phyloP scores from a whole-genome alignment of 2,113 vertebrate species.

The Leucosticte australis region DNA sequence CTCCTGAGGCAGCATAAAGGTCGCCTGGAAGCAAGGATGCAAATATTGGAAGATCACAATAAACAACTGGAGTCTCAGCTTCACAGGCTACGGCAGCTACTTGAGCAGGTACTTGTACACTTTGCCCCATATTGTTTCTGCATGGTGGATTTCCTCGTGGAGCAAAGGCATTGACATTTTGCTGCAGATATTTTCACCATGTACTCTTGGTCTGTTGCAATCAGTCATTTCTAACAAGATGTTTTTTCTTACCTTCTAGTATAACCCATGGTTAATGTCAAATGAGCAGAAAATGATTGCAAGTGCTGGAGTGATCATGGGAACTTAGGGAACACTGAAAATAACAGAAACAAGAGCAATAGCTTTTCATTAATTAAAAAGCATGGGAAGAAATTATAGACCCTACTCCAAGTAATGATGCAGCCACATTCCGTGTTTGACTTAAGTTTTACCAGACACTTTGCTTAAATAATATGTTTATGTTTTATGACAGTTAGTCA shows the following conservation, averaged over 20 bases:
- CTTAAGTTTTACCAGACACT: neutral
- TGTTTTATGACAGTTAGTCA: neutral
- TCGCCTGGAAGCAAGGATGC: slow-evolving; percentile 94
- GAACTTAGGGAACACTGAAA: neutral
- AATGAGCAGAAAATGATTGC: neutral
- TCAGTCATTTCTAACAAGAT: neutral
- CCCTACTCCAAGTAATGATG: neutral
- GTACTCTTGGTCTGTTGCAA: neutral
- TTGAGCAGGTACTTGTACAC: slow-evolving; percentile 86
- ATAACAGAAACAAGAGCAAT: neutral
- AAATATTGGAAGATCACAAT: slow-evolving; percentile 97
- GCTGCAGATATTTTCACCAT: neutral
- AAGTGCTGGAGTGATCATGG: neutral
- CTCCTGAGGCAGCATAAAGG: slow-evolving; percentile 96
- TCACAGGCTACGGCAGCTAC: slow-evolving; percentile 89
- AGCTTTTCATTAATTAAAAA: neutral
- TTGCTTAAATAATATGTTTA: neutral
- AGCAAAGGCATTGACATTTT: neutral
- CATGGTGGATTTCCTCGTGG: neutral
- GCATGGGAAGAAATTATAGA: neutral
- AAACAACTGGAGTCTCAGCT: slow-evolving; percentile 97
- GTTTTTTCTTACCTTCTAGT: neutral
- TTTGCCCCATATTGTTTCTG: neutral
- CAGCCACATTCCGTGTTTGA: neutral
- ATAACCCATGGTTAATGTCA: neutral